phyloP scores from a whole-genome alignment of 2,888 invertebrate species.

The Diabrotica balteata region DNA sequence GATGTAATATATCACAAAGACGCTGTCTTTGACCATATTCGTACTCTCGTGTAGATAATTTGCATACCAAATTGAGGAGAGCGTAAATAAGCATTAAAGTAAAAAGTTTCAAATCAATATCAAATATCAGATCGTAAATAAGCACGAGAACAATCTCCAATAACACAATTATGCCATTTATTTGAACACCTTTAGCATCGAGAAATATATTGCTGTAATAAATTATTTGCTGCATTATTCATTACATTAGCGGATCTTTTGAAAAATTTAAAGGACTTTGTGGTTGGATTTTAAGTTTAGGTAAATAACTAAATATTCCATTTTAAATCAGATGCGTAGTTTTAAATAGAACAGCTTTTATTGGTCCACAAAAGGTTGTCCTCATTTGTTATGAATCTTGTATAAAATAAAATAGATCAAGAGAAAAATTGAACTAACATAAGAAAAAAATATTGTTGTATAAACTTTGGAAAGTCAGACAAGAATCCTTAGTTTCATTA shows the following conservation, averaged over 20 bases:
- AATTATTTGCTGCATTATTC: constrained; percentile 41
- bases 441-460: neutral
- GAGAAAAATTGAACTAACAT: neutral
- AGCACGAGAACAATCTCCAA: constrained; percentile 31
- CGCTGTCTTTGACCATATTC: no score
- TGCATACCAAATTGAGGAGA: no score
- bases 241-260: constrained; percentile 29
- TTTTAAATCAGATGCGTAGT: neutral
- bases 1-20: no score
- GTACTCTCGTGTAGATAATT: no score
- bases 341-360: neutral
- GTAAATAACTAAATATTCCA: neutral
- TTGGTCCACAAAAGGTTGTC: neutral
- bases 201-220: constrained; percentile 42
- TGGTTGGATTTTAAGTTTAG: neutral
- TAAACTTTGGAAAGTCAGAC: no score
- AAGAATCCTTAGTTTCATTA: no score
- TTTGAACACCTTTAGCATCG: constrained; percentile 35
- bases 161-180: constrained; percentile 40
- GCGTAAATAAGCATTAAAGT: constrained; percentile 8
- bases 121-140: constrained; percentile 30
- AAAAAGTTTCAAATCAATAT: constrained; percentile 31
- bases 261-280: neutral
- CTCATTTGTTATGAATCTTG: no score
- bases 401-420: no score